Conservation (phyloP, 2,113 vertebrate species). For the Daboia siamensis region DNA sequence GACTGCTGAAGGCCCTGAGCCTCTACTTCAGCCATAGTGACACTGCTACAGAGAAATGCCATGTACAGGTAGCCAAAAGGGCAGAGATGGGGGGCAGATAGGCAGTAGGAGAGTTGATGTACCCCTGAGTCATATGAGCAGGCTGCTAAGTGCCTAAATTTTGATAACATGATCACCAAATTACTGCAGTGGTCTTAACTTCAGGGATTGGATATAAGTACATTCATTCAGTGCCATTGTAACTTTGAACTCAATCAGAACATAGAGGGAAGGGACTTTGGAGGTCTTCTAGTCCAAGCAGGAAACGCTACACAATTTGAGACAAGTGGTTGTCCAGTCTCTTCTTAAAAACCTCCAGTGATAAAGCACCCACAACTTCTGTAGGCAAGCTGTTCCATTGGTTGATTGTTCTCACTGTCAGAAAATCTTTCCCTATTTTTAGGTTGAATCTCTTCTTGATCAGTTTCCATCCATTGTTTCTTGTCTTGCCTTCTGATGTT, state of each 20-base stretch:
- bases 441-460: not conserved
- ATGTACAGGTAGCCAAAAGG: not conserved
- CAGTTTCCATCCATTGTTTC: not conserved
- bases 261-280: not conserved
- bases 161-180: not conserved
- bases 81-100: not conserved
- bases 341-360: not conserved
- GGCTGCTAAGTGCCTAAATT: not conserved
- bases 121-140: not conserved
- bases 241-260: not conserved
- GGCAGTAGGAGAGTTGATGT: not conserved
- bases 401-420: not conserved
- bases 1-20: not conserved
- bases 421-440: not conserved
- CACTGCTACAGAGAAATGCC: not conserved
- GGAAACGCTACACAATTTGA: not conserved
- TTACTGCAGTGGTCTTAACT: not conserved
- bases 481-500: not conserved
- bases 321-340: not conserved
- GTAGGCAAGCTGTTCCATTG: not conserved
- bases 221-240: not conserved
- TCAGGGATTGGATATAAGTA: not conserved
- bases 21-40: not conserved
- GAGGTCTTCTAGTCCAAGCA: not conserved
- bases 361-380: not conserved